phyloP scores from a whole-genome alignment of 2,113 vertebrate species.

The Zootoca vivipara region DNA sequence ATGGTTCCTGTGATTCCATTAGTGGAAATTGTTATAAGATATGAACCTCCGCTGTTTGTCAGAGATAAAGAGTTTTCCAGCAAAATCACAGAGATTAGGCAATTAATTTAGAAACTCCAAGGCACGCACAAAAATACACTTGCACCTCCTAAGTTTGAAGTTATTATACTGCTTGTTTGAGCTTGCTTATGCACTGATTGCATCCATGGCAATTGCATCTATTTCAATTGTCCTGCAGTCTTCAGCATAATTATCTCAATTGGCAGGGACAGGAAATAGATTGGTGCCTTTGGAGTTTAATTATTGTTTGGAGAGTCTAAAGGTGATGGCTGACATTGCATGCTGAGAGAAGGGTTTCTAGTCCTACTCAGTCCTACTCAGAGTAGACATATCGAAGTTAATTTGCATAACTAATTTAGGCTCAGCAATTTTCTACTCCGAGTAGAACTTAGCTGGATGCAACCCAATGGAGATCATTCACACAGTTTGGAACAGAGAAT shows the following conservation, averaged over 20 bases:
- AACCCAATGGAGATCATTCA: too few species aligned
- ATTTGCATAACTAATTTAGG: too few species aligned
- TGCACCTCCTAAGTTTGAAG: neutral
- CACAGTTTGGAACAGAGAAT: too few species aligned
- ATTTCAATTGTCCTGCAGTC: neutral
- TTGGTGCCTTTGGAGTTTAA: neutral
- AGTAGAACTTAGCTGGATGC: too few species aligned
- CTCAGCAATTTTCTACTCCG: too few species aligned
- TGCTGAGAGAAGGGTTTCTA: too few species aligned
- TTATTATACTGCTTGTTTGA: neutral
- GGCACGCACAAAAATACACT: neutral
- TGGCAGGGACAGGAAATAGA: neutral
- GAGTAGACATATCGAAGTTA: too few species aligned
- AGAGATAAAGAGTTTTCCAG: neutral
- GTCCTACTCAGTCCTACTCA: too few species aligned
- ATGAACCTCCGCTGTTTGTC: neutral
- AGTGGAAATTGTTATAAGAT: slow-evolving; percentile 6
- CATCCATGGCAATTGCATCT: neutral
- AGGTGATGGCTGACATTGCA: too few species aligned
- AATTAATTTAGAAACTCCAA: neutral
- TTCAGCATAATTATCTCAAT: neutral
- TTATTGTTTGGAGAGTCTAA: neutral
- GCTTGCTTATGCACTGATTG: slow-evolving; percentile 24
- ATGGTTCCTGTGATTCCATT: neutral
- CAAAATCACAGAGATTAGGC: neutral